A percentile compares a stretch with the other conserved stretches of the same genome.
Evolutionary conservation across 2,797 vertebrate species (phyloP).

Genomic region (Sebastes baramenuke): DNA sequence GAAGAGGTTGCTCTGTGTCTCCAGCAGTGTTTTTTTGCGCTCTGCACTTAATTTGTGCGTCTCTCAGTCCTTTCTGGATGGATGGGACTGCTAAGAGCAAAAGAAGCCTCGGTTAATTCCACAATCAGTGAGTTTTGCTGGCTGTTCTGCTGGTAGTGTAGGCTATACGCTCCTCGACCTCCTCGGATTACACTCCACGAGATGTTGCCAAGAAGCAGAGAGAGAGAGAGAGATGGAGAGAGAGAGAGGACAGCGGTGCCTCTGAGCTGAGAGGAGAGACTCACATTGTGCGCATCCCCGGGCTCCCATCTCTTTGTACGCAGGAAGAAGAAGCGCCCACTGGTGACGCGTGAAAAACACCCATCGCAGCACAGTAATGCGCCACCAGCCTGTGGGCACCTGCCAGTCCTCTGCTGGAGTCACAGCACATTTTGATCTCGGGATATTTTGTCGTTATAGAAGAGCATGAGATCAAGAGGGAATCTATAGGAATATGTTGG

Average conservation of each 20-base stretch:
- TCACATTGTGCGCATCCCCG: conserved; percentile 75
- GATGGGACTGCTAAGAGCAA: conserved; percentile 20
- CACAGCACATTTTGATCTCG: background rate
- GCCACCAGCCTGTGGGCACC: conserved; percentile 66
- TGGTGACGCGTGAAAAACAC: conserved; percentile 76
- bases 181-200: conserved; percentile 53
- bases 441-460: background rate
- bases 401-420: conserved; percentile 31
- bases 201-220: conserved; percentile 58
- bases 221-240: background rate
- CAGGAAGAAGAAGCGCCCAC: conserved; percentile 77
- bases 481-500: background rate
- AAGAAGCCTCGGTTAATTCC: conserved; percentile 61
- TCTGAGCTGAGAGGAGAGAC: conserved; percentile 65
- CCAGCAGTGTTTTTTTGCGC: conserved; percentile 15
- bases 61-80: conserved; percentile 35
- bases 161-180: conserved; percentile 39
- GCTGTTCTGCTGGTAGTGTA: too few species aligned
- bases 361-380: conserved; percentile 66
- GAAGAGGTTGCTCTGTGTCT: conserved; percentile 33
- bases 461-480: background rate
- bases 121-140: conserved; percentile 45
- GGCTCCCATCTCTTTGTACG: conserved; percentile 74
- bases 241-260: conserved; percentile 58
- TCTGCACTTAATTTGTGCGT: conserved; percentile 39